Base-by-base conservation (phyloP, 2,113 vertebrate genomes). In the Pongo pygmaeus region DNA sequence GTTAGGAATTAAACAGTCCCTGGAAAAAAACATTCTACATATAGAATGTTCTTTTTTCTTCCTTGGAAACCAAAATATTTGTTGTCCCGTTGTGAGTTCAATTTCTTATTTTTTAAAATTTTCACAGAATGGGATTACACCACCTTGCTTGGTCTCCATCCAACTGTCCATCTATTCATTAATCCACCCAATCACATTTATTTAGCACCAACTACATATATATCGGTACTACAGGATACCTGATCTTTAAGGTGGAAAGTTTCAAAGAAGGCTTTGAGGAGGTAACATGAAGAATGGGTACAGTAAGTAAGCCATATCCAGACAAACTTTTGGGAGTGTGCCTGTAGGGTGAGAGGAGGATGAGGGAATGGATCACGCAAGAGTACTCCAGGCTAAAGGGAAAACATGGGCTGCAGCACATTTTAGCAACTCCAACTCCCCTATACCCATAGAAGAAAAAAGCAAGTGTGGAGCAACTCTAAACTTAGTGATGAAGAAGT, bases 11-110 rank as follows among this genome's bases (percentile, higher is more conserved):
- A 86, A 70, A 59, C 55, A 83, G 55, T 35, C 4, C 43, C 30
- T 70, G 11, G 48, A 5, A 6, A 38, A 38, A 79, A 59, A 23
- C 8, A 69, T 72, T 91, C 80, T 43, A 57, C 30, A 57, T 17
- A 50, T 16, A 61, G 2, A 74, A 70, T 1, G 10, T 72, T 90
- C 35, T 55, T 83, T 75, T 40, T 92, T 43, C 32, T 61, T 52
- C 23, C 43, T 50, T 59, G n/a, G 38, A 81, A 96, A 95, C 10
- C 74, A 84, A 91, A 87, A 64, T 40, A 84, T 84, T 80, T 84
- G 13, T 5, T 87, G 59, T 55, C 17, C 25, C 20, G 78, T 93
- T 85, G 52, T 20, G 9, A 67, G 13, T 77, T 22, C 57, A 92
- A 57, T 16, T 83, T 90, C 50, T 93, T 78, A 48, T 86, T 96